Conservation (phyloP, 2,113 vertebrate species). For the Crotophaga sulcirostris region DNA sequence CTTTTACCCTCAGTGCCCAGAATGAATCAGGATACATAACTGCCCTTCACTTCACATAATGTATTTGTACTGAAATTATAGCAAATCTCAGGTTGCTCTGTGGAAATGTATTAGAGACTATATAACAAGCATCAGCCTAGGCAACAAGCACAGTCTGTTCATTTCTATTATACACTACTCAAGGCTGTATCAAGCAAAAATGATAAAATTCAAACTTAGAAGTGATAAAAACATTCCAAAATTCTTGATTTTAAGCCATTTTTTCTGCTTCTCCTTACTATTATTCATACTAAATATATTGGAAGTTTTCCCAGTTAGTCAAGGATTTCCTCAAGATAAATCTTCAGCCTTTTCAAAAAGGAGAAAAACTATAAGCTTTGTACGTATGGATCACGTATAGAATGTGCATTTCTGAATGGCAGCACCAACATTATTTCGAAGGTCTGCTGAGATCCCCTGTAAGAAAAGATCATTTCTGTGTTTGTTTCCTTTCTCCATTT, state of each 20-base stretch:
- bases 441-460: not conserved
- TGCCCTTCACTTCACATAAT: not conserved
- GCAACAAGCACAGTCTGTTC: not conserved
- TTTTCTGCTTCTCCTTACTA: not conserved
- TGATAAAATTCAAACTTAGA: not conserved
- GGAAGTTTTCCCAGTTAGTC: not conserved
- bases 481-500: not conserved
- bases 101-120: not conserved
- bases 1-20: not conserved
- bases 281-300: not conserved
- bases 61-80: not conserved
- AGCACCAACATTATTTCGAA: not conserved
- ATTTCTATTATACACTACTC: not conserved
- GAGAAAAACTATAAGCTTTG: not conserved
- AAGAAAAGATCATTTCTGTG: not conserved
- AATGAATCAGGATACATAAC: not conserved
- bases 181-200: not conserved
- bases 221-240: not conserved
- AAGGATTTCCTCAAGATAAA: not conserved
- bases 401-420: not conserved
- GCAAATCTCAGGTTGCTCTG: not conserved
- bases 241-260: not conserved
- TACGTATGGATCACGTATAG: not conserved
- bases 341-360: not conserved
- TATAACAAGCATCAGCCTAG: not conserved